phyloP scores from a whole-genome alignment of 2,888 invertebrate species.

The Invenusta paracnida region DNA sequence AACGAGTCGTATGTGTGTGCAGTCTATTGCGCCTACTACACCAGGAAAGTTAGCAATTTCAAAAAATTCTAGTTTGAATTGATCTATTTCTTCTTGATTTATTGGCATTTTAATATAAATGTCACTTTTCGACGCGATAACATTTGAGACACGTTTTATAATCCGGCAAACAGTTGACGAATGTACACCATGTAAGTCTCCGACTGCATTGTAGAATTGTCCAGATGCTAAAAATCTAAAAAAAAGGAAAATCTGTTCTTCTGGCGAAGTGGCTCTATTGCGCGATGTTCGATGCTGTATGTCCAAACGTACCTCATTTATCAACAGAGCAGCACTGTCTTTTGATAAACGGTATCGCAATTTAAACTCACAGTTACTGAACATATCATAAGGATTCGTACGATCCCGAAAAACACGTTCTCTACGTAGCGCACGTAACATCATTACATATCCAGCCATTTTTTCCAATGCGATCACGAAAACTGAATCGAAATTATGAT shows the following conservation, averaged over 20 bases:
- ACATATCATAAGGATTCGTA: neutral
- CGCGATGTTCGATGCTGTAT: neutral
- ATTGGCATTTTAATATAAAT: constrained; percentile 1
- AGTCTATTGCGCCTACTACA: constrained; percentile 10
- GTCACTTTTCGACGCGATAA: neutral
- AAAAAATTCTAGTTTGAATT: neutral
- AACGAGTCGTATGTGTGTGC: constrained; percentile 11
- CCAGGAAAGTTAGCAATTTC: constrained; percentile 3
- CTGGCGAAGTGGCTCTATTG: constrained; percentile 11
- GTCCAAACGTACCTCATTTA: neutral
- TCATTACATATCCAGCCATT: neutral
- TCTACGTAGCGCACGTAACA: neutral
- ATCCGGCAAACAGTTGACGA: constrained; percentile 6
- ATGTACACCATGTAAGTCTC: constrained; percentile 9
- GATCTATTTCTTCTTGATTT: constrained; percentile 14
- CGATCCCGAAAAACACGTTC: neutral
- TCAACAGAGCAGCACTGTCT: neutral
- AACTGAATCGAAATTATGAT: neutral
- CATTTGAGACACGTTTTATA: neutral
- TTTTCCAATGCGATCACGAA: neutral
- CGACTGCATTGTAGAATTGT: constrained; percentile 6
- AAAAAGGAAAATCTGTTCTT: neutral
- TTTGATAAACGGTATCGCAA: neutral
- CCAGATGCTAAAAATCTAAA: neutral
- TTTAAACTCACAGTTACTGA: neutral